These are phyloP conservation scores for Linepithema humile DNA, from an alignment of 1,140 invertebrate genomes.

Conservation along the genomic window DNA sequence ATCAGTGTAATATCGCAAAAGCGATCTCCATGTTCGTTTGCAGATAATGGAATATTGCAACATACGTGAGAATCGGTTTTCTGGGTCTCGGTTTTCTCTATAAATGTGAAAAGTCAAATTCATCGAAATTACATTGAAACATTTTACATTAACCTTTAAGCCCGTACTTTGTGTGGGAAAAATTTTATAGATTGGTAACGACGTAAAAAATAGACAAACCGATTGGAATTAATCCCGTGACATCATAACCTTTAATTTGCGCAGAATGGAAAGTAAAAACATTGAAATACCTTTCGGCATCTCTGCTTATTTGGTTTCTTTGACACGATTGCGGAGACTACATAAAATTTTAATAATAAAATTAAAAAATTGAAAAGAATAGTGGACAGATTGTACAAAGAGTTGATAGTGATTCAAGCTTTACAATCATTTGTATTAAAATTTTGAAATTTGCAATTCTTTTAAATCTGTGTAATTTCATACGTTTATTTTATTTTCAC, in stretches of 20 bases:
- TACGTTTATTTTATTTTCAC: neutral
- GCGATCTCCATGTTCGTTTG: no score
- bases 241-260: neutral
- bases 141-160: neutral
- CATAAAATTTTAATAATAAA: neutral
- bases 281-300: neutral
- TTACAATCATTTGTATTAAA: neutral
- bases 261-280: neutral
- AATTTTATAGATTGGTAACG: neutral
- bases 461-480: no score
- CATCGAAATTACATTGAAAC: conserved; percentile 17
- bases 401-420: neutral
- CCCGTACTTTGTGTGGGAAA: neutral
- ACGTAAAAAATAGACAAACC: neutral
- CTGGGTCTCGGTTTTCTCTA: no score
- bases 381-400: neutral
- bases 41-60: neutral
- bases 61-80: neutral
- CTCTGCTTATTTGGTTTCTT: neutral
- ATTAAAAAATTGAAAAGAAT: neutral
- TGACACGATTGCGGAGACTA: neutral
- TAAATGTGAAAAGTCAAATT: no score
- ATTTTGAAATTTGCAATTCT: neutral
- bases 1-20: conserved; percentile 10
- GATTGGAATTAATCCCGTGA: neutral